These are phyloP conservation scores for Leptosomus discolor DNA, from an alignment of 2,113 vertebrate genomes.

Conservation along the genomic window DNA sequence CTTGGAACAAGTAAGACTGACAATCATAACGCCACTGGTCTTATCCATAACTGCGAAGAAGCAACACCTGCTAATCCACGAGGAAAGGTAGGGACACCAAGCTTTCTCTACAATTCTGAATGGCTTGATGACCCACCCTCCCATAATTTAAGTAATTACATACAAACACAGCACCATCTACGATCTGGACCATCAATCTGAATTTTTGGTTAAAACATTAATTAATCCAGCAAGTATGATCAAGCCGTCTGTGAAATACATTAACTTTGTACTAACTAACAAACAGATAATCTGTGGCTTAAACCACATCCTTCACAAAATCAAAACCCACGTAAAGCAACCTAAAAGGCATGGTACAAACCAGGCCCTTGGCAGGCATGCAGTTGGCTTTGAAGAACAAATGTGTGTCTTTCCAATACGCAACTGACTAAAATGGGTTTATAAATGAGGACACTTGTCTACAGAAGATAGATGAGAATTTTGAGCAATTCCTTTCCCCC, in stretches of 20 bases:
- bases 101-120: neutral
- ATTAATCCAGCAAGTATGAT: neutral
- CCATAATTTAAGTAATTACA: neutral
- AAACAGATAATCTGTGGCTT: neutral
- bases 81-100: neutral
- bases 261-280: neutral
- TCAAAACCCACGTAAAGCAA: neutral
- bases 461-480: neutral
- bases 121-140: neutral
- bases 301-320: neutral
- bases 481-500: neutral
- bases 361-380: neutral
- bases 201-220: neutral
- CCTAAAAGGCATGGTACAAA: neutral
- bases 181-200: neutral
- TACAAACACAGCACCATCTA: neutral
- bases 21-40: neutral
- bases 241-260: neutral
- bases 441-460: neutral
- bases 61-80: neutral
- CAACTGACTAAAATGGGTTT: neutral
- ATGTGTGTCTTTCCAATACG: neutral
- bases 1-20: neutral
- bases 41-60: neutral
- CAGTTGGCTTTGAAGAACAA: neutral